Percentiles rank a stretch among this genome's conserved stretches.
Conservation (phyloP, 2,113 vertebrate genomes). For the Platichthys flesus region DNA sequence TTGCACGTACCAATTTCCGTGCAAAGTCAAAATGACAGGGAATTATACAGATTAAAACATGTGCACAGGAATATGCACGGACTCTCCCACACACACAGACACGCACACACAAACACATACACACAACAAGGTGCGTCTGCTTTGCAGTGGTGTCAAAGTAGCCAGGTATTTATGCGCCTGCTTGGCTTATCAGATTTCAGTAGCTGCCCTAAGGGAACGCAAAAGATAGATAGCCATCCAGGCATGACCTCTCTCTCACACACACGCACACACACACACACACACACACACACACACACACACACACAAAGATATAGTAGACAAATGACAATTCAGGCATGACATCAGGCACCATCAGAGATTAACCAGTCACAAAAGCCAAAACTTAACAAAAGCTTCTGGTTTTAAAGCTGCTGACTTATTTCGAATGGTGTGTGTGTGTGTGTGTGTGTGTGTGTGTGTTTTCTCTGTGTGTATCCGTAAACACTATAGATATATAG, state of each 20-base stretch:
- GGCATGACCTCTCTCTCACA: constrained; percentile 75
- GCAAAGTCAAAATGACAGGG: constrained; percentile 18
- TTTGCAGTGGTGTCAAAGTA: constrained; percentile 72
- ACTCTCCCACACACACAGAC: neutral
- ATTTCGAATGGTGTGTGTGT: neutral
- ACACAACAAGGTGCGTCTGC: constrained; percentile 55
- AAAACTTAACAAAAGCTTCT: constrained; percentile 5
- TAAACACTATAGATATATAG: neutral
- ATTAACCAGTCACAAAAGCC: constrained; percentile 39
- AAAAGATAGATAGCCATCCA: constrained; percentile 82
- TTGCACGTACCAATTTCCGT: neutral
- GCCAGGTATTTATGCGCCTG: constrained; percentile 77
- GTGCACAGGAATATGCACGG: neutral
- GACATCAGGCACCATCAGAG: constrained; percentile 50
- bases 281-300: constrained; percentile 29
- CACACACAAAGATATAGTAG: constrained; percentile 1
- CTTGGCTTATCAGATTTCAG: constrained; percentile 82
- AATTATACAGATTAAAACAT: constrained; percentile 20
- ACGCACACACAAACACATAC: constrained; percentile 3
- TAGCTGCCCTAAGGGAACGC: constrained; percentile 71
- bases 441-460: neutral
- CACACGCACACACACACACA: constrained; percentile 40
- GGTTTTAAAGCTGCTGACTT: constrained; percentile 10
- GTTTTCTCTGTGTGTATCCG: neutral
- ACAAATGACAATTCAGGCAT: constrained; percentile 42